phyloP scores from a whole-genome alignment of 1,140 invertebrate genomes.

The Dryas iulia region DNA sequence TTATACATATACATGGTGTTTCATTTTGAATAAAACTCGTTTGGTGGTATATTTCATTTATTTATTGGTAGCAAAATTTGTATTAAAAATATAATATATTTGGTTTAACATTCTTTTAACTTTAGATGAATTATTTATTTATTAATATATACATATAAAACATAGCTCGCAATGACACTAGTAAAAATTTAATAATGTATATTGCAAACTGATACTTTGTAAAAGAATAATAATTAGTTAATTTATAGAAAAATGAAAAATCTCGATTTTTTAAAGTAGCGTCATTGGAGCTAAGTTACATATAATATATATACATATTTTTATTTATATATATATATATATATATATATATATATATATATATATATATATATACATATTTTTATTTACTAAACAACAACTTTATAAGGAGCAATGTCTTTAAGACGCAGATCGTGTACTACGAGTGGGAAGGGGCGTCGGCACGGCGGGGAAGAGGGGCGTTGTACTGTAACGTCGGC shows the following conservation, averaged over 20 bases:
- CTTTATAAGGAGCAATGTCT: not conserved
- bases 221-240: too few relatives aligned
- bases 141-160: not conserved
- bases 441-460: conserved; percentile 60
- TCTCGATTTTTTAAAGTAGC: too few relatives aligned
- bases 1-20: conserved; percentile 43
- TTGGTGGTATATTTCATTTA: not conserved
- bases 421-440: conserved; percentile 60
- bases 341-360: too few relatives aligned
- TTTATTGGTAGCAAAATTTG: not conserved
- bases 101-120: not conserved
- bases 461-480: conserved; percentile 44
- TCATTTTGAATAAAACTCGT: conserved; percentile 13
- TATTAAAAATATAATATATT: conserved; percentile 1
- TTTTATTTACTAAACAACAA: not conserved
- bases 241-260: too few relatives aligned
- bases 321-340: too few relatives aligned
- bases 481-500: conserved; percentile 29
- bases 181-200: too few relatives aligned
- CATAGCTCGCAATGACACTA: not conserved
- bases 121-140: not conserved
- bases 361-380: not conserved
- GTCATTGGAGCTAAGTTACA: not conserved
- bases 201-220: too few relatives aligned
- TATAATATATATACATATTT: not conserved